phyloP scores from a whole-genome alignment of 2,113 vertebrate genomes.

The Caracal caracal region DNA sequence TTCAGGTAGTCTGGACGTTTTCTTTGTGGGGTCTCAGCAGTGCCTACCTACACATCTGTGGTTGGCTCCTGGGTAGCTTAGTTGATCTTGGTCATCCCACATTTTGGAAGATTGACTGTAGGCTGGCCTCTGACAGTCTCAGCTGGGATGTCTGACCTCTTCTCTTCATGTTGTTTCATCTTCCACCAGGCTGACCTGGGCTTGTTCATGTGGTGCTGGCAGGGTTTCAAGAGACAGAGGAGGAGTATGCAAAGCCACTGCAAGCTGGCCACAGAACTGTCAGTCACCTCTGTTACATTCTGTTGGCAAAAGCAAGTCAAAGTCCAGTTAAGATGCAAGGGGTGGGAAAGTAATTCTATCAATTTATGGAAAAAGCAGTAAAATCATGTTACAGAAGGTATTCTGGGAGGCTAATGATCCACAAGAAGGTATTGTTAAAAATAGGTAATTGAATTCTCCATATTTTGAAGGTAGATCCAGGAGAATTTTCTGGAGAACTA shows the following conservation, averaged over 20 bases:
- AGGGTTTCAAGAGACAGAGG: not conserved
- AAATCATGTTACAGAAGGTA: not conserved
- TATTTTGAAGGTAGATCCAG: not conserved
- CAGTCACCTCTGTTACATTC: not conserved
- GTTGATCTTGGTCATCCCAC: not conserved
- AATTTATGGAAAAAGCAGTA: not conserved
- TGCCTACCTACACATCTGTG: not conserved
- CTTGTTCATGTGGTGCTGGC: not conserved
- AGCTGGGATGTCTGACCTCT: not conserved
- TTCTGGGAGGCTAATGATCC: not conserved
- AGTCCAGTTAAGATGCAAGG: not conserved
- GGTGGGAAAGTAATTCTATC: not conserved
- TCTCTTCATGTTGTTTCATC: not conserved
- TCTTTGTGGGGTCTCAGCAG: not conserved
- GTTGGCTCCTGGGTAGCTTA: not conserved
- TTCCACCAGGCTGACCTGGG: not conserved
- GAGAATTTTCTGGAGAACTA: not conserved
- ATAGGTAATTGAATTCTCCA: not conserved
- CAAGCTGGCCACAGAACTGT: not conserved
- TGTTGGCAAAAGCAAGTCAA: not conserved
- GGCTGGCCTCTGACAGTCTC: not conserved
- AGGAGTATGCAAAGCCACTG: not conserved
- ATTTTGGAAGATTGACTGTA: not conserved
- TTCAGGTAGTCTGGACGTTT: not conserved
- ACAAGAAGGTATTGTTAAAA: not conserved